A percentile compares a stretch with the other conserved stretches of the same genome.
Conservation (phyloP, 2,888 invertebrate genomes). For the Acholoe squamosa region DNA sequence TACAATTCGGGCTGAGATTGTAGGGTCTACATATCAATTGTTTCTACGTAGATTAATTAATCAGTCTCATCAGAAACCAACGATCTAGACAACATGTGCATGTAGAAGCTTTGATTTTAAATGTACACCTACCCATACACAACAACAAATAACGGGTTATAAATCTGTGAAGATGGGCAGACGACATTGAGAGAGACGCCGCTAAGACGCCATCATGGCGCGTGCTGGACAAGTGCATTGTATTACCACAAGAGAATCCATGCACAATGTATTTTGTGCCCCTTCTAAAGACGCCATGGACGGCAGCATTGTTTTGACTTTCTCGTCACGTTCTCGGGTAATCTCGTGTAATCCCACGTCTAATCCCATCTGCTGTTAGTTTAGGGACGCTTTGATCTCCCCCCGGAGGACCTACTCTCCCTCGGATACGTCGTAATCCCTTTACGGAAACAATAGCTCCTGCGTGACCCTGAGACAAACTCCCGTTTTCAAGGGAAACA, state of each 20-base stretch:
- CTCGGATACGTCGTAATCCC: constrained; percentile 21
- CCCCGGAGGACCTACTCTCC: background rate
- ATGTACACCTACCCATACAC: too few species aligned
- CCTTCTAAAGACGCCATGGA: too few species aligned
- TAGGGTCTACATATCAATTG: too few species aligned
- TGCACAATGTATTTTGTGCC: too few species aligned
- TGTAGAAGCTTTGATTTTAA: background rate
- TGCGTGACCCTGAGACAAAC: too few species aligned
- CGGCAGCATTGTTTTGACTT: background rate
- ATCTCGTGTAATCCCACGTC: constrained; percentile 15
- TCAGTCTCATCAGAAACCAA: too few species aligned
- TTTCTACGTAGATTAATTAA: too few species aligned
- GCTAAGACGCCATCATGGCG: background rate
- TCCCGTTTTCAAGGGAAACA: too few species aligned
- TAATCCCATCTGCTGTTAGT: constrained; percentile 25
- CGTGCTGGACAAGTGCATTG: background rate
- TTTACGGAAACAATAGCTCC: background rate
- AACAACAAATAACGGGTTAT: too few species aligned
- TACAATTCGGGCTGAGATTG: too few species aligned
- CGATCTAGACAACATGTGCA: background rate
- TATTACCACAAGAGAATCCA: background rate
- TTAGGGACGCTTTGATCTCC: constrained; percentile 28
- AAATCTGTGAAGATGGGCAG: background rate
- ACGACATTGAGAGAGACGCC: background rate
- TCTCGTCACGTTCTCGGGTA: background rate